Evolutionary conservation across 2,113 vertebrate species (phyloP).

Genomic region (Oxygymnocypris stewartii): DNA sequence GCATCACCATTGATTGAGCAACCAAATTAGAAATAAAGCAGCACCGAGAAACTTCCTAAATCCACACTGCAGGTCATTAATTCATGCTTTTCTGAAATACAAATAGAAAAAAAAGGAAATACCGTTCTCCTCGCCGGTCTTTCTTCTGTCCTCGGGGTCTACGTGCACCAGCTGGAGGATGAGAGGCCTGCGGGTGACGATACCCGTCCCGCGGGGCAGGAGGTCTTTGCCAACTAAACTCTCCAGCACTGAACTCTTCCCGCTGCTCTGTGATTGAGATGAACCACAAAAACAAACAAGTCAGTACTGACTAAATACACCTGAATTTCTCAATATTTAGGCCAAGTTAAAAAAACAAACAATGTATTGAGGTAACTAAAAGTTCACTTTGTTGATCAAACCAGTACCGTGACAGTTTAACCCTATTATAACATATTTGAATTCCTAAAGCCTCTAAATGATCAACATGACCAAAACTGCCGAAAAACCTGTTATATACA

Average conservation of each 20-base stretch:
- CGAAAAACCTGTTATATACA: background rate
- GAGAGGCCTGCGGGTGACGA: conserved; percentile 94
- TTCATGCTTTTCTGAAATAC: background rate
- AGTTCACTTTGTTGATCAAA: background rate
- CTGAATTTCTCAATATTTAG: background rate
- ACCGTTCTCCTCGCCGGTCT: conserved; percentile 94
- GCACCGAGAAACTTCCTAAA: background rate
- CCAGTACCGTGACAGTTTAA: conserved; percentile 30
- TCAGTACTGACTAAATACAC: background rate
- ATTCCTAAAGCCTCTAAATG: background rate
- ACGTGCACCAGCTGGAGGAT: conserved; percentile 95
- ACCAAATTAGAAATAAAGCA: background rate
- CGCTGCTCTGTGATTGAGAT: conserved; percentile 89
- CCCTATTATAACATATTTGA: background rate
- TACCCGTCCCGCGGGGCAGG: conserved; percentile 93
- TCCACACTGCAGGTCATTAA: background rate
- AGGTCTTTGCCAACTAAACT: conserved; percentile 94
- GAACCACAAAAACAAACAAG: background rate
- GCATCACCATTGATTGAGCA: background rate
- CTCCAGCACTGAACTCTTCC: conserved; percentile 97
- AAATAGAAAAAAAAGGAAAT: conserved; percentile 38
- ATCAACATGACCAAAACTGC: background rate
- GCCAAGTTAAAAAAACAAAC: background rate
- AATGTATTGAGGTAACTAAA: background rate
- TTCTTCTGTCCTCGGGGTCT: conserved; percentile 86